Percentiles rank a stretch among this genome's conserved stretches.
These are phyloP conservation scores for Umimayanthus chanpuru DNA, from an alignment of 92 coral and sea anemone species.

Conservation along the genomic window DNA sequence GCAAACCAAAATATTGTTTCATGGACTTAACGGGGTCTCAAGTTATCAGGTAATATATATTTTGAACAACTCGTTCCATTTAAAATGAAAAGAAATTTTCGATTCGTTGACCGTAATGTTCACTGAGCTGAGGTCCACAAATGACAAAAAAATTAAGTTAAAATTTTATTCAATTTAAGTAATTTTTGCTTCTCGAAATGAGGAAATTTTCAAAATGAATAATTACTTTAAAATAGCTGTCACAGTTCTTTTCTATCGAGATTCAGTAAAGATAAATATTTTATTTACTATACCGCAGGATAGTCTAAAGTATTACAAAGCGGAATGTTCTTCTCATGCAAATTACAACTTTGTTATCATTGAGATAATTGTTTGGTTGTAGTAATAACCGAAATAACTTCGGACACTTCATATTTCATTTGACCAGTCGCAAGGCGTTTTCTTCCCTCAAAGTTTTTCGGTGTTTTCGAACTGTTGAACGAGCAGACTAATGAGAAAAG, in stretches of 20 bases:
- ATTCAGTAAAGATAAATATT: not conserved
- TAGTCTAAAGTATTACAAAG: not conserved
- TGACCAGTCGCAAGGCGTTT: not conserved
- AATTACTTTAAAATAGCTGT: not conserved
- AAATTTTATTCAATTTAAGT: too few species aligned
- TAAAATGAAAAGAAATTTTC: not conserved
- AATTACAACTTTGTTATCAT: not conserved
- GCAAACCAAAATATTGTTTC: not conserved
- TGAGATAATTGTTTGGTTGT: not conserved
- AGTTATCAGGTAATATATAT: too few species aligned
- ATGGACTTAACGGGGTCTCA: too few species aligned
- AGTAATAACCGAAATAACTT: not conserved
- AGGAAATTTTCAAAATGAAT: not conserved
- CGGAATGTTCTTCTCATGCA: not conserved
- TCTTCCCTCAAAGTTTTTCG: not conserved
- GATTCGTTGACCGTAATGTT: not conserved
- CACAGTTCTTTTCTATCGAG: not conserved
- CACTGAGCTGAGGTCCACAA: not conserved
- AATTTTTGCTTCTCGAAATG: not conserved
- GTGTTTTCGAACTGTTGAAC: not conserved
- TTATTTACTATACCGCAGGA: slow-evolving; percentile 1
- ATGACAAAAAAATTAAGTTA: not conserved
- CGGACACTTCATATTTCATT: not conserved
- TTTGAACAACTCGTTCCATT: too few species aligned
- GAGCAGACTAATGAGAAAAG: not conserved